These are phyloP conservation scores for Loris lydekkerianus DNA, from an alignment of 2,797 vertebrate species.

Conservation along the genomic window DNA sequence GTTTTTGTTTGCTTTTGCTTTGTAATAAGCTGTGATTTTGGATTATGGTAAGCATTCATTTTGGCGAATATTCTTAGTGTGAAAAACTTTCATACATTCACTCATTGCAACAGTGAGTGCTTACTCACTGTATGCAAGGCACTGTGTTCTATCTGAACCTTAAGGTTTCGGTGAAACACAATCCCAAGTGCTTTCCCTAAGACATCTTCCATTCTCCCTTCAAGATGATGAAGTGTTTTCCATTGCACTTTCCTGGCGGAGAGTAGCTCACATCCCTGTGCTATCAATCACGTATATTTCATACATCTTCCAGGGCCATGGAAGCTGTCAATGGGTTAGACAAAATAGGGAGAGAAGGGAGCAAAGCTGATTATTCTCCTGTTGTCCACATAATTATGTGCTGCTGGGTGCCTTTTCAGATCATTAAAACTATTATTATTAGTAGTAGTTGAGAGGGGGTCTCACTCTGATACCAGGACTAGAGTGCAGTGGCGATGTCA, in stretches of 20 bases:
- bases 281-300: not conserved
- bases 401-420: not conserved
- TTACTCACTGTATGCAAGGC: not conserved
- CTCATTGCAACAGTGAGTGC: not conserved
- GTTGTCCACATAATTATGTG: not conserved
- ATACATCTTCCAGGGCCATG: not conserved
- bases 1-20: not conserved
- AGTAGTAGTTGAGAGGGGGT: too few species aligned
- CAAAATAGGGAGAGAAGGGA: not conserved
- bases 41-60: not conserved
- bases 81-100: not conserved
- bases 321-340: not conserved
- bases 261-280: not conserved
- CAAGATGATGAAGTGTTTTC: not conserved
- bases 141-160: not conserved
- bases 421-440: not conserved
- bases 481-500: too few species aligned
- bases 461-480: too few species aligned
- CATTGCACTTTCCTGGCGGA: not conserved
- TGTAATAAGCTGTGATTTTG: not conserved
- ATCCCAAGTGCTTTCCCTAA: not conserved
- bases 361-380: not conserved
- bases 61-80: not conserved
- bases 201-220: not conserved
- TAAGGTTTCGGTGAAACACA: not conserved